Evolutionary conservation across 2,113 vertebrate genomes (phyloP), one percentile per base, ranked within the genome.

Genomic region (Chinchilla lanigera): DNA sequence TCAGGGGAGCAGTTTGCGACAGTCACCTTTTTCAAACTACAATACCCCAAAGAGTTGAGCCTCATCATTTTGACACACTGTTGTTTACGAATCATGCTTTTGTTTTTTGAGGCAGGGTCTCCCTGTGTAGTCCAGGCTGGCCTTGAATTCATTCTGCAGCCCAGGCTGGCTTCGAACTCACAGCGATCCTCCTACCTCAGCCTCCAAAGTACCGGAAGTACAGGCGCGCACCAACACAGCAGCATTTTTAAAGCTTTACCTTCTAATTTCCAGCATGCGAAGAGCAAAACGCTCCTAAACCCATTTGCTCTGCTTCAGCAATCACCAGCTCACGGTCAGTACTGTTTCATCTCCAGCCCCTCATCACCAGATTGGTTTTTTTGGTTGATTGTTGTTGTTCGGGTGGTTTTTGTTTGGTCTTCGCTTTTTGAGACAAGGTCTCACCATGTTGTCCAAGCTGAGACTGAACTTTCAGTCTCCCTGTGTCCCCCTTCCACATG

Each of bases 191-290:
- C 65, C 65, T 69, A 35, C 65, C 65, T 69, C 65, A 69, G 65
- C 35, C 65, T 69, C 65, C 65, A 33, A 19, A 69, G 65, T 69
- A 16, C 35, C 19, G 65, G 35, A 35, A 69, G n/a, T n/a, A 69
- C 65, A 69, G 65, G 35, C 16, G 6, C 19, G 65, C 16, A 14
- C 35, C 19, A 8, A 7, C 65, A 56, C 38, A 44, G 28, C 41
- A 54, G 50, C 30, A 69, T 69, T 92, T 92, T 50, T 5, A 71
- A 67, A 87, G 56, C 44, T 26, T 67, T 90, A 61, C 82, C 73
- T 81, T 69, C 33, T 44, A 41, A 71, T 93, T 96, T 90, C 60
- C 83, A 94, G 90, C 44, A 92, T 56, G 81, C 52, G 60, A 30
- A 60, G 50, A 47, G 90, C 52, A 56, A 77, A 75, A 28, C 28